phyloP scores from a whole-genome alignment of 2,888 invertebrate species.

The Cephus nigrinus region DNA sequence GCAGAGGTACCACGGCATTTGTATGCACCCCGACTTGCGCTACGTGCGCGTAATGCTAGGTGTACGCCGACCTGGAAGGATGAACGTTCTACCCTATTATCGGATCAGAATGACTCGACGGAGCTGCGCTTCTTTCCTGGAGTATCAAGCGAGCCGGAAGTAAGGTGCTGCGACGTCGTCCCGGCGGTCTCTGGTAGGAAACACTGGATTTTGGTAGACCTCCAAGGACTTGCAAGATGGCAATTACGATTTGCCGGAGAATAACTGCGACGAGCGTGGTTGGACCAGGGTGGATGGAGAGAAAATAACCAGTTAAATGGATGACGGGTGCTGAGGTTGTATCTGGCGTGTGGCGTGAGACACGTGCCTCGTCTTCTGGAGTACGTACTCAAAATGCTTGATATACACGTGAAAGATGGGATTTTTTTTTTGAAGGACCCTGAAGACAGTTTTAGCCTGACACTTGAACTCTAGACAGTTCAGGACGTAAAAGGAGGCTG shows the following conservation, averaged over 20 bases:
- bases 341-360: background rate
- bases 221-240: background rate
- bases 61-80: background rate
- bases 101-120: background rate
- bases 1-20: background rate
- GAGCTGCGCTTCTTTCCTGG: background rate
- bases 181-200: background rate
- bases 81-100: background rate
- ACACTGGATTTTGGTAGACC: background rate
- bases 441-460: background rate
- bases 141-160: background rate
- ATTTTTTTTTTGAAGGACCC: background rate
- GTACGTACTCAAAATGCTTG: background rate
- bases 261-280: background rate
- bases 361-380: background rate
- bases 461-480: background rate
- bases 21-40: background rate
- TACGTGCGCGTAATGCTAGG: background rate
- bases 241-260: background rate
- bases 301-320: background rate
- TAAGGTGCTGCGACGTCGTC: background rate
- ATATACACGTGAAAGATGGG: background rate
- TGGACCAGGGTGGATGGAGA: background rate
- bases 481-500: conserved; percentile 11
- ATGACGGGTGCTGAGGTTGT: background rate